These are phyloP conservation scores for Jacana jacana DNA, from an alignment of 2,113 vertebrate genomes.

Conservation along the genomic window DNA sequence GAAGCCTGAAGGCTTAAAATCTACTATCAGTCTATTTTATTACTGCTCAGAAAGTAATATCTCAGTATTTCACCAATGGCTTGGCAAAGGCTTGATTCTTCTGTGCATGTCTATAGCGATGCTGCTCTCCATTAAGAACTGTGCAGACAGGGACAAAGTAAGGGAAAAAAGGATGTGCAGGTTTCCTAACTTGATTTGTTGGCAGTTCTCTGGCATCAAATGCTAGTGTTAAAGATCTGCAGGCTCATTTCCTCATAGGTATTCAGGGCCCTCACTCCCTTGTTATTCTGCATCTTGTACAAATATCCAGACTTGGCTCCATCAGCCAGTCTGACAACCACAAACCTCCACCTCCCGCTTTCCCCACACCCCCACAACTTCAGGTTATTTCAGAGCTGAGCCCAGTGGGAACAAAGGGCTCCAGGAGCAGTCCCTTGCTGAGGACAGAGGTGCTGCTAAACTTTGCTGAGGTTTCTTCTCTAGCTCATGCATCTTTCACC, in stretches of 20 bases:
- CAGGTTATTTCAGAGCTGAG: neutral
- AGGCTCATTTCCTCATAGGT: neutral
- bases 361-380: neutral
- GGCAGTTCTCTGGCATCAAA: neutral
- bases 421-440: neutral
- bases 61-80: neutral
- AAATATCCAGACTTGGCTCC: neutral
- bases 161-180: neutral
- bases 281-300: neutral
- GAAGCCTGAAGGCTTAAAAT: conserved; percentile 14
- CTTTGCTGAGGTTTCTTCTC: neutral
- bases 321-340: neutral
- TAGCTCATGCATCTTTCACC: neutral
- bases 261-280: neutral
- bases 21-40: conserved; percentile 4
- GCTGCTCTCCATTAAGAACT: neutral
- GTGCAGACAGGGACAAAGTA: neutral
- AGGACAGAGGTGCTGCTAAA: neutral
- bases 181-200: neutral
- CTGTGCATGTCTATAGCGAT: neutral
- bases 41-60: neutral
- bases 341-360: neutral
- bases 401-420: neutral
- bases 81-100: neutral
- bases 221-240: neutral